phyloP scores from a whole-genome alignment of 2,888 invertebrate species.

The Anticlea derivata region DNA sequence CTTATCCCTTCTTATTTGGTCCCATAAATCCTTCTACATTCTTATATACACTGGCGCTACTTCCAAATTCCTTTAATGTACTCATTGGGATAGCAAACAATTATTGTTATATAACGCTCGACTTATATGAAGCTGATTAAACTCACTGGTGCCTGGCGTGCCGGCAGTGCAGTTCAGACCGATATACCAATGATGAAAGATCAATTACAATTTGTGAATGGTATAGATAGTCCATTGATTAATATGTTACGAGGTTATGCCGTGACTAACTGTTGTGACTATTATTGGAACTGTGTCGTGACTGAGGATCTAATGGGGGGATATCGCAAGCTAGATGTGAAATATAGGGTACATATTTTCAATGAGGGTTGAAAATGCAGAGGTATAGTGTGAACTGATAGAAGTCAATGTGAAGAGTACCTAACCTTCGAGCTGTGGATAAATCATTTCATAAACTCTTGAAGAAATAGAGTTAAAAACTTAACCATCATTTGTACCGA shows the following conservation, averaged over 20 bases:
- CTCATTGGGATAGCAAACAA: too few species aligned
- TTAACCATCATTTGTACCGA: too few species aligned
- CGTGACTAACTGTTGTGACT: slow-evolving; percentile 15
- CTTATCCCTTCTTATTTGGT: too few species aligned
- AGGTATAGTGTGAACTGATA: too few species aligned
- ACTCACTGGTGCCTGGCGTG: too few species aligned
- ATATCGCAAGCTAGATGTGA: background rate
- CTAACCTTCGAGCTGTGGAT: too few species aligned
- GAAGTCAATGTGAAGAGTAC: too few species aligned
- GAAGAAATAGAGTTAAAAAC: too few species aligned
- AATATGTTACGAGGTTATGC: slow-evolving; percentile 43
- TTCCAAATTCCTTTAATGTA: too few species aligned
- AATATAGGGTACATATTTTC: background rate
- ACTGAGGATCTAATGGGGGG: slow-evolving; percentile 1
- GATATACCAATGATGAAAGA: slow-evolving; percentile 45
- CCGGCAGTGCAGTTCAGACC: slow-evolving; percentile 16
- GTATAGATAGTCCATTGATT: slow-evolving; percentile 39
- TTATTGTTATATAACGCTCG: background rate
- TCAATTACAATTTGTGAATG: slow-evolving; percentile 39
- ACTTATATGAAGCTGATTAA: background rate
- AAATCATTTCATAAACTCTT: too few species aligned
- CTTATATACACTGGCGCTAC: too few species aligned
- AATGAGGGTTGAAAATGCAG: background rate
- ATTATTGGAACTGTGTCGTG: slow-evolving; percentile 3
- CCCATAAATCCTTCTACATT: too few species aligned